These are phyloP conservation scores for Pristionchus maxplancki DNA, from an alignment of 2,888 invertebrate species.

Conservation along the genomic window DNA sequence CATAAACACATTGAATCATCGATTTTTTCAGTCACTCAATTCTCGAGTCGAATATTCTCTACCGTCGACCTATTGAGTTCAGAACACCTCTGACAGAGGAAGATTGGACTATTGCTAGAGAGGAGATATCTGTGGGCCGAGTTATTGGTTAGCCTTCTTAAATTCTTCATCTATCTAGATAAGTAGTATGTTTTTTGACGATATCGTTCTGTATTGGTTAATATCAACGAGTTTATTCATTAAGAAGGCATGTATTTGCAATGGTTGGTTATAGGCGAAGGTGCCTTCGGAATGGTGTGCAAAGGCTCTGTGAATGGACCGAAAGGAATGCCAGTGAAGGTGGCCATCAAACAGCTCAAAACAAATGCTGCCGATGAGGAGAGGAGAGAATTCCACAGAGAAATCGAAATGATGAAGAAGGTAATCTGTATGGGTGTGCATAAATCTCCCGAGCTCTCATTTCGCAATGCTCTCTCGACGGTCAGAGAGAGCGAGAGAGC, in stretches of 20 bases:
- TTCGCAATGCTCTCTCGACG: too few species aligned
- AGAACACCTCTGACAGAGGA: slow-evolving; percentile 56
- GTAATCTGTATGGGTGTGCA: too few species aligned
- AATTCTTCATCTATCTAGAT: too few species aligned
- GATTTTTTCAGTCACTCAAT: slow-evolving; percentile 62
- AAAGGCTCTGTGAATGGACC: slow-evolving; percentile 83
- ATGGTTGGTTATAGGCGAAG: too few species aligned
- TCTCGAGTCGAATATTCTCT: slow-evolving; percentile 71
- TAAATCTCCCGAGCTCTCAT: too few species aligned
- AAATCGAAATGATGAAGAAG: slow-evolving; percentile 70
- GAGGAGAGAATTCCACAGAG: slow-evolving; percentile 62
- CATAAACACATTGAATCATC: background rate
- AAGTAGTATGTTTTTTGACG: too few species aligned
- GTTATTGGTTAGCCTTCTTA: slow-evolving; percentile 65
- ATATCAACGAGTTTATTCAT: too few species aligned
- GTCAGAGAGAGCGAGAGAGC: too few species aligned
- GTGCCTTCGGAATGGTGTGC: slow-evolving; percentile 87
- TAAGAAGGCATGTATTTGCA: too few species aligned
- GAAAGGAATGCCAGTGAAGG: slow-evolving; percentile 81
- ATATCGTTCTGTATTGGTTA: too few species aligned
- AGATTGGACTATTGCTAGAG: slow-evolving; percentile 63
- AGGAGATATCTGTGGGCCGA: slow-evolving; percentile 66
- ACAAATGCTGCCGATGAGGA: slow-evolving; percentile 80
- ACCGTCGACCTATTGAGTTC: slow-evolving; percentile 59
- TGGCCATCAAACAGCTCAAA: slow-evolving; percentile 87